Evolutionary conservation across 2,113 vertebrate species (phyloP).

Genomic region (Willisornis vidua): DNA sequence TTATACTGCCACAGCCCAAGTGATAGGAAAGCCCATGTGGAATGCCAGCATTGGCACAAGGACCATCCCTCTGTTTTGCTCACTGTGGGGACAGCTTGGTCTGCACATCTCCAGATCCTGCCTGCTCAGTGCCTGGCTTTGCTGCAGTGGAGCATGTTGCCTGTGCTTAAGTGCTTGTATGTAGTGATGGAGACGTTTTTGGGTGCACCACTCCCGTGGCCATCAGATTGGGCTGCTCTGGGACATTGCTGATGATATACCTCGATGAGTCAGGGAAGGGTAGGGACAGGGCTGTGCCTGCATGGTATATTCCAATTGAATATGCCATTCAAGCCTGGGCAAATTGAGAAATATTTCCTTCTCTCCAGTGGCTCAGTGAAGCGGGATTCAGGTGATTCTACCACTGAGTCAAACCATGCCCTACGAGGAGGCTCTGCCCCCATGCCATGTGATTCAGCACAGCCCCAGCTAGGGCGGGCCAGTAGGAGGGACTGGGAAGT

Average conservation of each 20-base stretch:
- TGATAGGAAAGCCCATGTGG: not conserved
- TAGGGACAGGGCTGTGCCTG: not conserved
- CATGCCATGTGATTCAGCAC: constrained; percentile 19
- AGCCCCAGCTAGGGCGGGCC: not conserved
- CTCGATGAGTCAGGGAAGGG: constrained; percentile 5
- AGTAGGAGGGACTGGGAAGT: not conserved
- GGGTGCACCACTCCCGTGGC: not conserved
- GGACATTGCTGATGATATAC: not conserved
- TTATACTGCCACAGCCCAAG: not conserved
- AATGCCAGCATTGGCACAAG: not conserved
- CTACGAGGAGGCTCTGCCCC: not conserved
- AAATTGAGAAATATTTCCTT: constrained; percentile 3
- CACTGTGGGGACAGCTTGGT: not conserved
- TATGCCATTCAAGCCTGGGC: not conserved
- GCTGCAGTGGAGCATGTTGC: not conserved
- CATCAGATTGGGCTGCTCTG: not conserved
- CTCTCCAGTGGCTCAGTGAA: not conserved
- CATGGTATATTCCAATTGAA: not conserved
- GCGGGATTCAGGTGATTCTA: not conserved
- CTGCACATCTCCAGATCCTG: not conserved
- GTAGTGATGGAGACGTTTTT: fast-evolving
- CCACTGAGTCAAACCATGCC: not conserved
- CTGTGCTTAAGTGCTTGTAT: fast-evolving
- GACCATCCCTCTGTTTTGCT: not conserved
- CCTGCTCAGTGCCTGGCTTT: not conserved